Base-by-base conservation (phyloP, 2,888 invertebrate species). In the Augochlorella aurata region DNA sequence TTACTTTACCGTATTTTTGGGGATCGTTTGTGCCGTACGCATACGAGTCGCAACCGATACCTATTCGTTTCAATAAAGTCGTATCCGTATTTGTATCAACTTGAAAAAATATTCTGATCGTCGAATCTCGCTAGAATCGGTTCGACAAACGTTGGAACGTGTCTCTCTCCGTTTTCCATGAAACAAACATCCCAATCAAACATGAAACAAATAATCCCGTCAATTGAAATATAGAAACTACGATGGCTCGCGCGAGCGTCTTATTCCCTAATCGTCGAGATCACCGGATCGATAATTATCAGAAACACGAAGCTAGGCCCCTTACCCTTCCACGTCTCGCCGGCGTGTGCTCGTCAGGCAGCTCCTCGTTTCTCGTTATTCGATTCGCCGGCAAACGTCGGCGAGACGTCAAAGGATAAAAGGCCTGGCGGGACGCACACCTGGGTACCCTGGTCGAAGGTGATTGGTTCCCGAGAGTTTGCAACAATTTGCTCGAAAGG, bases 401-500 rank as follows among this genome's bases (percentile, higher is more conserved):
- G 5, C 38, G 38, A 38, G 5, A 38, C 38, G 38, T 0, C 3
- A 7, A 38, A 38, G 38, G 38, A 7, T 7, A 7, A 38, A 38
- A 4, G 38, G 38, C 38, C 38, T 38, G 38, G 38, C 38, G 38
- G 38, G 5, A 38, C 38, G 38, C 38, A 29, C 7, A 38, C 38
- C 38, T 38, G 38, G 38, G 38, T 38, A 38, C 38, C n/a, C 29
- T 24, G 68, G 38, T 65, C 47, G 67, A 81, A 63, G 70, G 67
- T 70, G 63, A 71, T 75, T 81, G 81, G 45, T 81, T 81, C 81
- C 81, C 82, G 74, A 81, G 45, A 81, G 65, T 66, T 81, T 38
- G 65, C 65, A 73, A 80, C 81, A 58, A 81, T 81, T 81, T 70
- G 50, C 75, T 71, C 66, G n/a, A 67, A 81, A 81, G 81, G 81